Base-by-base conservation (phyloP, 2,113 vertebrate genomes). In the Hemibagrus wyckioides region DNA sequence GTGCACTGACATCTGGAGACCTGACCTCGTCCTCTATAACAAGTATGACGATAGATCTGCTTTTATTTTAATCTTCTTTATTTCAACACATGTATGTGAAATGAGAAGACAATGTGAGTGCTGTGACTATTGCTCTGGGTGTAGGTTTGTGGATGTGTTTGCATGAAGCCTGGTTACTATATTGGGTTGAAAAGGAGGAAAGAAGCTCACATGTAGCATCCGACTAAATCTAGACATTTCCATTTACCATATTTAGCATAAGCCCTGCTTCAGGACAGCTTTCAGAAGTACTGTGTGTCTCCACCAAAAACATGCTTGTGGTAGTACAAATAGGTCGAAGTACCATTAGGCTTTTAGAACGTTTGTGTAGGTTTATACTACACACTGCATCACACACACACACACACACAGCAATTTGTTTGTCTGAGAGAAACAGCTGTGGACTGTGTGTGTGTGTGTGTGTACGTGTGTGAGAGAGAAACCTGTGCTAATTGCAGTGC, bases 1-100 rank as follows among this genome's bases (percentile, higher is more conserved):
- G 19, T 97, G 96, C 0, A 94, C 95, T 5, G 93, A 96, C 56
- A 95, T 97, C 93, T 97, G 97, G 97, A 93, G 87, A 36, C 96
- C 97, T 4, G 97, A 97, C 91, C 17, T 97, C 0, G 97, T 97
- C 82, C 96, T 97, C 54, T 97, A 97, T 82, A 97, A 97, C 93
- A 97, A 97, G 97, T 97, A 95, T 93, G 95, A 69, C 21, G 48
- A 83, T 44, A 52, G 15, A 33, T 36, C 50, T 36, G 77, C 44
- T 19, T 80, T 14, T 1, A 19, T 79, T 59, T 59, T 3, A 21
- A 1, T 52, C 59, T 19, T 80, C n/a, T 80, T 48, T 28, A 33
- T 52, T 79, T 67, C 17, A 67, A 15, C 21, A 54, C 28, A 39
- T 17, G 1, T 59, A 19, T 71, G 73, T 30, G 50, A 77, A 54